These are phyloP conservation scores for Clanis bilineata DNA, from an alignment of 2,888 invertebrate species.

Conservation along the genomic window DNA sequence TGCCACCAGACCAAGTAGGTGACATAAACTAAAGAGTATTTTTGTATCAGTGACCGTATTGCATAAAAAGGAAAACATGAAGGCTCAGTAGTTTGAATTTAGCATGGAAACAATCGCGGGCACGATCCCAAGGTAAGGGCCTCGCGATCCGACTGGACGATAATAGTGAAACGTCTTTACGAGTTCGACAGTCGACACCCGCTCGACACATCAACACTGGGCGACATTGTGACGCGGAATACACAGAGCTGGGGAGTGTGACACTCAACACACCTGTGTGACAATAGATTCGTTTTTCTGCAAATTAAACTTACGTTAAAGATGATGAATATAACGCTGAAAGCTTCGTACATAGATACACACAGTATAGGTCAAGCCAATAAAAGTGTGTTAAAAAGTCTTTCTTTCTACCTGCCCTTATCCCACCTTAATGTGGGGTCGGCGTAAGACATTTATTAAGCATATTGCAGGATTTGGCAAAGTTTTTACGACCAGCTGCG, in stretches of 20 bases:
- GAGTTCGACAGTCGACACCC: conserved; percentile 69
- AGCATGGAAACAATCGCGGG: background rate
- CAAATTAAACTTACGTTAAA: background rate
- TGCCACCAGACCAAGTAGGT: too few species aligned
- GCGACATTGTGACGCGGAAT: conserved; percentile 36
- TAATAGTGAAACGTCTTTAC: conserved; percentile 75
- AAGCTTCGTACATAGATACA: too few species aligned
- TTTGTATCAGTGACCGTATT: background rate
- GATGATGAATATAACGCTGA: too few species aligned
- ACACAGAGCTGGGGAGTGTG: conserved; percentile 29
- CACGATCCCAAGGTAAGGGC: conserved; percentile 47
- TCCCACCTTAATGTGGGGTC: too few species aligned
- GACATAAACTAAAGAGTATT: too few species aligned
- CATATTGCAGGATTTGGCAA: too few species aligned
- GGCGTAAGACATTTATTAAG: too few species aligned
- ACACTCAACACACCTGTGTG: conserved; percentile 31
- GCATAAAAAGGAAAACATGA: background rate
- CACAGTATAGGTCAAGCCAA: too few species aligned
- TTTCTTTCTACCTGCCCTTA: too few species aligned
- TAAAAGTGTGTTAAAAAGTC: too few species aligned
- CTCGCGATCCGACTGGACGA: conserved; percentile 54
- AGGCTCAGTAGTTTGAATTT: background rate
- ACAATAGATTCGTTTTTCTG: conserved; percentile 22
- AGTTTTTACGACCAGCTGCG: too few species aligned
- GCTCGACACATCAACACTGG: conserved; percentile 70